Evolutionary conservation across 2,797 vertebrate genomes (phyloP).

Genomic region (Pogoniulus pusillus): DNA sequence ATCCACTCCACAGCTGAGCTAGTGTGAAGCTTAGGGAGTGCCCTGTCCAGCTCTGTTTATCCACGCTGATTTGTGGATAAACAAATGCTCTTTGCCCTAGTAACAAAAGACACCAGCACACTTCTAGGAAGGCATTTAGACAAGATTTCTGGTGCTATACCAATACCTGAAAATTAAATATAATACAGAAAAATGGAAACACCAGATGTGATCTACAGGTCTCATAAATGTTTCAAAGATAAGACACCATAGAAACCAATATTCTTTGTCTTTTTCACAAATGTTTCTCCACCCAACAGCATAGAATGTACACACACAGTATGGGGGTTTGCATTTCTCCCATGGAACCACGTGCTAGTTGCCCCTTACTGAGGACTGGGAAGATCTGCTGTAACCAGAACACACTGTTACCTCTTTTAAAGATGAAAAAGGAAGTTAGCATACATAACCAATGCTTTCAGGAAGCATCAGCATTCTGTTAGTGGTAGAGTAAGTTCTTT

Average conservation of each 20-base stretch:
- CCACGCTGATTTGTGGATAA: not conserved
- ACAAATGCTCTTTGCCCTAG: not conserved
- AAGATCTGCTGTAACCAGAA: not conserved
- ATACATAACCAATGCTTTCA: not conserved
- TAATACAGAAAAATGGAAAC: not conserved
- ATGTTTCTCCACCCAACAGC: fast-evolving
- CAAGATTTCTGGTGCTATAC: not conserved
- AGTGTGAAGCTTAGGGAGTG: not conserved
- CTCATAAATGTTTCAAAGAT: not conserved
- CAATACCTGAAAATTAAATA: not conserved
- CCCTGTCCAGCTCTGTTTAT: not conserved
- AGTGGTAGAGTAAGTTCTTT: not conserved
- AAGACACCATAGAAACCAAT: not conserved
- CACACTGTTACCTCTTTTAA: not conserved
- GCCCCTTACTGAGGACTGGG: not conserved
- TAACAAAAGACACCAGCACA: not conserved
- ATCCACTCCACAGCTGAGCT: not conserved
- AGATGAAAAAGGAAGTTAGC: not conserved
- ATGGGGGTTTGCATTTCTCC: not conserved
- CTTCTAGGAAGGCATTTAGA: not conserved
- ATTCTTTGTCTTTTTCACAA: not conserved
- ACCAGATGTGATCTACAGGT: not conserved
- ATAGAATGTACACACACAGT: too few species aligned
- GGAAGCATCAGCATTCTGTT: not conserved
- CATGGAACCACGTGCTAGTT: not conserved